phyloP scores from a whole-genome alignment of 1,140 invertebrate species.

The Oryzaephilus surinamensis region DNA sequence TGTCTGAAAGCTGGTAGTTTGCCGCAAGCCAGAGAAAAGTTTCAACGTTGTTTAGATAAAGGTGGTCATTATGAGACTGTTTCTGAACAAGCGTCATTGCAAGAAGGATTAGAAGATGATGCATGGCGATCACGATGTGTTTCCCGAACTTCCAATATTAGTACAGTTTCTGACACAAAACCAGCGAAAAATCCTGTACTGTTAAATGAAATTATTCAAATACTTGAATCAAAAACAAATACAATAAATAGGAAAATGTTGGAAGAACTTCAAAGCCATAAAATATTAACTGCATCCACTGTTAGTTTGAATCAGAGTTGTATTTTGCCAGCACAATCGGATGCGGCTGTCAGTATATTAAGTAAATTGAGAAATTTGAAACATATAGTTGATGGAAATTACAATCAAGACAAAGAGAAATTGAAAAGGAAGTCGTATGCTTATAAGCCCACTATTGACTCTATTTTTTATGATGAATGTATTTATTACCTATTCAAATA shows the following conservation, averaged over 20 bases:
- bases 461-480: constrained; percentile 58
- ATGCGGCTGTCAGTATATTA: constrained; percentile 36
- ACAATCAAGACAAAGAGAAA: constrained; percentile 15
- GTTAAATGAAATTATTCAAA: constrained; percentile 54
- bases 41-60: constrained; percentile 45
- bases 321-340: constrained; percentile 14
- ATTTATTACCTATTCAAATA: constrained; percentile 61
- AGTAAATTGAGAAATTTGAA: constrained; percentile 38
- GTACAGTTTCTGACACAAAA: constrained; percentile 33
- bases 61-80: constrained; percentile 22
- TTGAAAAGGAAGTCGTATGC: constrained; percentile 1
- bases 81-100: constrained; percentile 4
- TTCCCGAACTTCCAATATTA: constrained; percentile 20
- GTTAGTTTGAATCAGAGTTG: constrained; percentile 19
- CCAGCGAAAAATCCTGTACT: constrained; percentile 48
- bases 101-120: constrained; percentile 29
- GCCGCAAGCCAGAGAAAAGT: constrained; percentile 59
- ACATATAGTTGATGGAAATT: constrained; percentile 33
- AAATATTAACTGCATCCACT: constrained; percentile 15
- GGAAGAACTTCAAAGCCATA: constrained; percentile 10
- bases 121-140: too few species aligned
- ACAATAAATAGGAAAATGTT: constrained; percentile 17
- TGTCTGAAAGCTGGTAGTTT: constrained; percentile 70
- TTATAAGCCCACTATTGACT: constrained; percentile 23
- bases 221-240: constrained; percentile 44